Base-by-base conservation (phyloP, 2,888 invertebrate genomes). In the Crepidodera aurea region DNA sequence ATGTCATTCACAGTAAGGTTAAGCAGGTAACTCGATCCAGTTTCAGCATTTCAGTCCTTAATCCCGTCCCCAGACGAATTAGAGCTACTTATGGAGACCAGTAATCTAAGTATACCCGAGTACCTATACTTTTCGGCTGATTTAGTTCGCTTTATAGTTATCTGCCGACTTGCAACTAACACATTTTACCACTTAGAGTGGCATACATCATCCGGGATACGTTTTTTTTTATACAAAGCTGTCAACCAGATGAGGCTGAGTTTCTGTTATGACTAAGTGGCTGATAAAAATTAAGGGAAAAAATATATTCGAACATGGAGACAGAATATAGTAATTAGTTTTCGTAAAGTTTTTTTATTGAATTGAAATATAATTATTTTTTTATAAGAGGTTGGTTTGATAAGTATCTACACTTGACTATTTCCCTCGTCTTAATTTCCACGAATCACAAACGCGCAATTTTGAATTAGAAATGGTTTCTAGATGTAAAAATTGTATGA, bases 111-210 rank as follows among this genome's bases (percentile, higher is more conserved):
- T 65, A 69, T 34, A 39, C 40, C 50, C 1, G 22, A 55, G 34
- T 61, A 55, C 18, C 60, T 50, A 55, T 62, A 58, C 68, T 66
- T 70, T 69, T 71, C 69, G 71, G 70, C 62, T 65, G 70, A 71
- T 70, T 71, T 71, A 64, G 67, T 64, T 62, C 66, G 57, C 70
- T 73, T 73, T 73, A 67, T 68, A 60, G 68, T 51, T 70, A 71
- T 69, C 71, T 72, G 61, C 74, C 74, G 74, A 68, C 71, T 64
- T 63, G 66, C 66, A 65, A 65, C 68, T 62, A 69, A 74, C 73
- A 74, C 65, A 74, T 72, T 73, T 74, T 72, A 70, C 74, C 74
- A 74, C 74, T 74, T 74, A 73, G 56, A 59, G 64, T 42, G 48
- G 51, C 67, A 73, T 73, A 69, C 50, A 73, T 73, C 71, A 73